A percentile compares a stretch with the other conserved stretches of the same genome.
Conservation (phyloP, 1,140 invertebrate species). For the Trissolcus basalis region DNA sequence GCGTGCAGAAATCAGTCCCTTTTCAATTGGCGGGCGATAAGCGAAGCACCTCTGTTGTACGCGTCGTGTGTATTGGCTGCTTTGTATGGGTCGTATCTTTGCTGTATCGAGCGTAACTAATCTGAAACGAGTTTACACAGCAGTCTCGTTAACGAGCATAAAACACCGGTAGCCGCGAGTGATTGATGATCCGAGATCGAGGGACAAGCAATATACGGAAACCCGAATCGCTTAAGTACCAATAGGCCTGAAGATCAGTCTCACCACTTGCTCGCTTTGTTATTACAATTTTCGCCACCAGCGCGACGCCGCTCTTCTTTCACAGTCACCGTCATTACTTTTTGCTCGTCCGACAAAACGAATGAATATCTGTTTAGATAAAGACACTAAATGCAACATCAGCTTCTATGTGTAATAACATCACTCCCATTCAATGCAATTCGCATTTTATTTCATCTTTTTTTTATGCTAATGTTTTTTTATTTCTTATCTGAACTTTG, state of each 20-base stretch:
- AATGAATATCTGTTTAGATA: slow-evolving; percentile 39
- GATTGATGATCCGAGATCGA: slow-evolving; percentile 66
- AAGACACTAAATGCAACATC: slow-evolving; percentile 31
- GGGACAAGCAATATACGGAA: slow-evolving; percentile 62
- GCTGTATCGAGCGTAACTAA: slow-evolving; percentile 63
- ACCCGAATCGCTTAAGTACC: slow-evolving; percentile 61
- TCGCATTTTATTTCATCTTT: background rate
- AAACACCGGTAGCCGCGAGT: slow-evolving; percentile 66
- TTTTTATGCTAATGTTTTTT: background rate
- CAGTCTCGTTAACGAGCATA: slow-evolving; percentile 64
- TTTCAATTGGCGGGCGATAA: slow-evolving; percentile 59
- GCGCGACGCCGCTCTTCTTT: slow-evolving; percentile 12
- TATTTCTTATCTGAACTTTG: too few relatives aligned
- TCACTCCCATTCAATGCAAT: background rate
- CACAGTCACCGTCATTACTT: slow-evolving; percentile 10
- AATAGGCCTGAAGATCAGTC: slow-evolving; percentile 42
- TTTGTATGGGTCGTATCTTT: slow-evolving; percentile 50
- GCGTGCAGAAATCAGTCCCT: slow-evolving; percentile 46
- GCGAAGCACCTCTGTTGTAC: slow-evolving; percentile 42
- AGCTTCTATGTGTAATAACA: slow-evolving; percentile 13
- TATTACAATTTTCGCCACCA: slow-evolving; percentile 38
- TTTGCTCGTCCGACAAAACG: slow-evolving; percentile 23
- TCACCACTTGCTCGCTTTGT: slow-evolving; percentile 50
- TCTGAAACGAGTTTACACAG: slow-evolving; percentile 65
- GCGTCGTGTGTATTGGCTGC: slow-evolving; percentile 46